Base-by-base conservation (phyloP, 1,140 invertebrate species). In the Bombus confusus region DNA sequence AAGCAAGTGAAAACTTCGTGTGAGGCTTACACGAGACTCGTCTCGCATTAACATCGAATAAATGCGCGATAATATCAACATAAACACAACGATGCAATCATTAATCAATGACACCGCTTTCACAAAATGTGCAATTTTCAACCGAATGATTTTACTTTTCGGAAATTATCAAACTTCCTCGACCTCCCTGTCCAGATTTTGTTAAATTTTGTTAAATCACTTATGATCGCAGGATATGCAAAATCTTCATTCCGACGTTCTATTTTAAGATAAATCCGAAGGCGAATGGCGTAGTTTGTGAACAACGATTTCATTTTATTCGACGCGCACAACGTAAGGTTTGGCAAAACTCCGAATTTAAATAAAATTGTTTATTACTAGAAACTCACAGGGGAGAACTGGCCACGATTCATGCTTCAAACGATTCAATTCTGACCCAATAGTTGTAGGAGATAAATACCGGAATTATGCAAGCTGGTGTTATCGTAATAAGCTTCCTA, bases 1-100 rank as follows among this genome's bases (percentile, higher is more conserved):
- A 69, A 83, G 78, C 73, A 57, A 68, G 81, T 77, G 39, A 83
- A 81, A 81, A 83, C 22, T 47, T 34, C 12, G 59, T 12, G 59
- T 4, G 28, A 52, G 25, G 28, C 41, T 47, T 39, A 66, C 18
- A 22, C 18, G 18, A 52, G 18, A 52, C 47, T 52, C 47, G 18
- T 37, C 64, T 76, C n/a, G 18, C 28, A 76, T 76, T 52, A n/a
- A 28, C 72, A 80, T 80, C 22, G 28, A 79, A 41, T 64, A 43
- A 74, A 73, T 71, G n/a, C 6, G 62, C 18, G 37, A 64, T 64
- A 31, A 68, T 18, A 57, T 72, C 34, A 39, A 71, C 8, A 10
- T 62, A 64, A 78, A 64, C 12, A 52, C 47, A 75, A 15, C 57
- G 43, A 75, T 28, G 25, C 73, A 73, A 73, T 73, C 6, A 31